These are phyloP conservation scores for Brachionus calyciflorus DNA, from an alignment of 1,140 invertebrate genomes.

Conservation along the genomic window DNA sequence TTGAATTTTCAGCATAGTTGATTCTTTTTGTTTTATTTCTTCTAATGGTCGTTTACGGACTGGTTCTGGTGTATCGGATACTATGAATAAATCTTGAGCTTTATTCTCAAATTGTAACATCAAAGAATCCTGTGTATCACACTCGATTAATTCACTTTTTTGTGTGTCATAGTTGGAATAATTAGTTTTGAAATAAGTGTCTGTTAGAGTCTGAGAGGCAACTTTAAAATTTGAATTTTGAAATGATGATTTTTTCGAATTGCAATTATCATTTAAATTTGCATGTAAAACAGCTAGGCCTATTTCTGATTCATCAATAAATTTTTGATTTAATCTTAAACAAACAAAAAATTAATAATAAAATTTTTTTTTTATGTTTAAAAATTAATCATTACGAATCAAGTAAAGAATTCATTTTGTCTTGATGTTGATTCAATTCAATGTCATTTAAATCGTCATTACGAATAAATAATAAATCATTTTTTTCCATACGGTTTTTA, in stretches of 20 bases:
- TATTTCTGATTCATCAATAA: constrained; percentile 32
- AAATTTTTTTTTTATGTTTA: too few species aligned
- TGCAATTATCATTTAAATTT: constrained; percentile 12
- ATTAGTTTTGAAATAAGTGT: not conserved
- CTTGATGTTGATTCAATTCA: not conserved
- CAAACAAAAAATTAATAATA: not conserved
- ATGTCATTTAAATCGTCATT: not conserved
- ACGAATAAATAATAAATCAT: not conserved
- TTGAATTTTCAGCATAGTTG: not conserved
- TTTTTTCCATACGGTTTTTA: not conserved
- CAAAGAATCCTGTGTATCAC: constrained; percentile 13
- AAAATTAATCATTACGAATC: not conserved
- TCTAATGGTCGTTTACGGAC: constrained; percentile 12
- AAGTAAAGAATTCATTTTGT: constrained; percentile 4
- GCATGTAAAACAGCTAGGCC: constrained; percentile 10
- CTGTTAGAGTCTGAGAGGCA: constrained; percentile 18
- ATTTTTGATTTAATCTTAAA: not conserved
- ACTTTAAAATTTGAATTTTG: not conserved
- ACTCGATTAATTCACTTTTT: not conserved
- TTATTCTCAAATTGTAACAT: constrained; percentile 37
- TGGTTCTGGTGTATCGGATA: constrained; percentile 26
- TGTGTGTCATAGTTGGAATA: not conserved
- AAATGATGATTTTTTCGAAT: not conserved
- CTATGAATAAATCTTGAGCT: constrained; percentile 19
- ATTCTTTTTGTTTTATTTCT: not conserved